phyloP scores from a whole-genome alignment of 2,113 vertebrate species.

The Zosterops pallidus region DNA sequence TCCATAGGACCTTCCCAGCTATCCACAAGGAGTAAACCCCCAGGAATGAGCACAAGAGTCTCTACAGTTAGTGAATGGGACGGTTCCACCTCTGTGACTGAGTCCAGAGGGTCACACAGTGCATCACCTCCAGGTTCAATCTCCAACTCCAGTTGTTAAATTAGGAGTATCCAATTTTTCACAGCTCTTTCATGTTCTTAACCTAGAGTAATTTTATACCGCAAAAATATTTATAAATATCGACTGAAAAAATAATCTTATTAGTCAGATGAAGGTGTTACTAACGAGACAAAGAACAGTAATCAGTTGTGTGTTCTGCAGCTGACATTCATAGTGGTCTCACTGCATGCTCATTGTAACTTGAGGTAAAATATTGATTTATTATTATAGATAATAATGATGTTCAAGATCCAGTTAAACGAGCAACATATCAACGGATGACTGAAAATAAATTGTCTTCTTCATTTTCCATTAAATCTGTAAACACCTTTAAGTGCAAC shows the following conservation, averaged over 20 bases:
- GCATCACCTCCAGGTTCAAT: fast-evolving
- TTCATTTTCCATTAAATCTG: neutral
- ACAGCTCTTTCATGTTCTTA: neutral
- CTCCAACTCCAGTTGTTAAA: neutral
- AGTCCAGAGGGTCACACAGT: neutral
- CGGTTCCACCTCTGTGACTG: neutral
- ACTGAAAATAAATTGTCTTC: neutral
- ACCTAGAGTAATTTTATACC: neutral
- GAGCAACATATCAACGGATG: neutral
- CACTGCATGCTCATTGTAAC: neutral
- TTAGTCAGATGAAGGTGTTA: neutral
- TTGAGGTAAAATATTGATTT: slow-evolving; percentile 7
- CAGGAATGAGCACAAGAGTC: neutral
- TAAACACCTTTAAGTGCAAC: neutral
- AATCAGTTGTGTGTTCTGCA: neutral
- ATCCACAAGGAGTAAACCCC: neutral
- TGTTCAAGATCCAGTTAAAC: neutral
- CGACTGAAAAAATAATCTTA: neutral
- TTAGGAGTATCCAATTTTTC: neutral
- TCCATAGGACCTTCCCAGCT: neutral
- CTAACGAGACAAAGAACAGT: neutral
- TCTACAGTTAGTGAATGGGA: neutral
- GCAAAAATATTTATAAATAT: neutral
- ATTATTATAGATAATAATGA: neutral
- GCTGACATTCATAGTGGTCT: neutral